Percentiles rank a stretch among this genome's conserved stretches.
These are phyloP conservation scores for Plectropomus leopardus DNA, from an alignment of 2,113 vertebrate species.

Conservation along the genomic window DNA sequence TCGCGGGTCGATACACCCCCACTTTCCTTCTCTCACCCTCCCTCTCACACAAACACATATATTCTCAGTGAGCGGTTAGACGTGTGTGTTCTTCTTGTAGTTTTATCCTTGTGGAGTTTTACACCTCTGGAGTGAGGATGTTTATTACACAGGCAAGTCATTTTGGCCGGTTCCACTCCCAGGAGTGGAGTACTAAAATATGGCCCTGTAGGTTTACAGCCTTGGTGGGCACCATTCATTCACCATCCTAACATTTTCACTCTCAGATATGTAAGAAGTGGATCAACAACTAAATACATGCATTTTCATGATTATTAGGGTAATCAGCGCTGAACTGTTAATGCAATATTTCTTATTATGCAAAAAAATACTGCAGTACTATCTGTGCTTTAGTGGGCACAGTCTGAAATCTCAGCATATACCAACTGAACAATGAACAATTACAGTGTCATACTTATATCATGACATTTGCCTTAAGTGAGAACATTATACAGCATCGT, in stretches of 20 bases:
- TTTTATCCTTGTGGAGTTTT: conserved; percentile 37
- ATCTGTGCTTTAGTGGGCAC: not conserved
- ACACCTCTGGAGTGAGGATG: conserved; percentile 17
- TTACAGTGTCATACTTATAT: not conserved
- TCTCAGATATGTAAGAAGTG: not conserved
- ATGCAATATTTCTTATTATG: not conserved
- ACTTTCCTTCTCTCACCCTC: conserved; percentile 6
- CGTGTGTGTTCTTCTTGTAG: conserved; percentile 22
- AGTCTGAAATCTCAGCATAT: not conserved
- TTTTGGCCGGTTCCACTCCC: not conserved
- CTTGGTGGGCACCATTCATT: not conserved
- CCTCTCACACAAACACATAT: conserved; percentile 39
- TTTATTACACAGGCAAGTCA: conserved; percentile 38
- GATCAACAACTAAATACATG: not conserved
- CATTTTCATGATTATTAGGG: not conserved
- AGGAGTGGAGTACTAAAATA: not conserved
- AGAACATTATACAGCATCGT: not conserved
- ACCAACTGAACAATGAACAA: not conserved
- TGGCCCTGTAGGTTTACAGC: not conserved
- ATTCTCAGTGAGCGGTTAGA: conserved; percentile 13
- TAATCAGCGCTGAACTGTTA: not conserved
- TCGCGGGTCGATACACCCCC: conserved; percentile 49
- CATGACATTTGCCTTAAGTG: not conserved
- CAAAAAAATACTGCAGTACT: not conserved
- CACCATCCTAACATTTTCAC: not conserved